Conservation (phyloP, 2,888 invertebrate species). For the Bellardia pandia region DNA sequence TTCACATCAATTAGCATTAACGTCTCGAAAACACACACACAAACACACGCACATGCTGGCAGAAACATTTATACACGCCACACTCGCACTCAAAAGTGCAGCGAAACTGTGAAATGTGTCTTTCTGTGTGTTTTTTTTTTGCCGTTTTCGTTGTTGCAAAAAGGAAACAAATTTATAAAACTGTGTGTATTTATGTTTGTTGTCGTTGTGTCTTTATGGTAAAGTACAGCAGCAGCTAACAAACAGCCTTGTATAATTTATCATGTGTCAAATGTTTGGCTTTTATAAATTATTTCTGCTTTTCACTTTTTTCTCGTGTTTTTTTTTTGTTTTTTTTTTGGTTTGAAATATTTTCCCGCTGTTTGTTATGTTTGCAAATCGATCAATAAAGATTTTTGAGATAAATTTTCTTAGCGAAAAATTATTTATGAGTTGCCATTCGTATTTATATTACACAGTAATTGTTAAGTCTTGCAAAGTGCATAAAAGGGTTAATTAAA, state of each 20-base stretch:
- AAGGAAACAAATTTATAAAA: conserved; percentile 52
- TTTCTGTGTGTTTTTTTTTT: no score
- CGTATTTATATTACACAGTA: neutral
- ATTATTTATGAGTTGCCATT: conserved; percentile 43
- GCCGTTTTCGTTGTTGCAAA: neutral
- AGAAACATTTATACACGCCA: neutral
- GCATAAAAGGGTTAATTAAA: neutral
- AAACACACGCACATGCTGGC: neutral
- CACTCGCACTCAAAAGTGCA: neutral
- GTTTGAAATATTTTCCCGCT: neutral
- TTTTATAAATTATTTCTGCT: conserved; percentile 48
- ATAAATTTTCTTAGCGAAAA: conserved; percentile 3
- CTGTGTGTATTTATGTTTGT: neutral
- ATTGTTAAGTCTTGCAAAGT: neutral
- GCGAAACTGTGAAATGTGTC: conserved; percentile 1
- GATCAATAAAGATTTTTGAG: conserved; percentile 46
- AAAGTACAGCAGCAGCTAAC: conserved; percentile 34
- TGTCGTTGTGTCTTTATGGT: conserved; percentile 2
- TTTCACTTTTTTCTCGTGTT: conserved; percentile 3
- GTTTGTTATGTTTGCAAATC: conserved; percentile 33
- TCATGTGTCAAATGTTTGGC: conserved; percentile 56
- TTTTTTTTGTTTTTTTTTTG: neutral
- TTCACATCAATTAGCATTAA: conserved; percentile 74
- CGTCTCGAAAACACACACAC: conserved; percentile 66
- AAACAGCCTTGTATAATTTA: conserved; percentile 61